These are phyloP conservation scores for Halcyon chelicuti DNA, from an alignment of 2,797 vertebrate species.

Conservation along the genomic window DNA sequence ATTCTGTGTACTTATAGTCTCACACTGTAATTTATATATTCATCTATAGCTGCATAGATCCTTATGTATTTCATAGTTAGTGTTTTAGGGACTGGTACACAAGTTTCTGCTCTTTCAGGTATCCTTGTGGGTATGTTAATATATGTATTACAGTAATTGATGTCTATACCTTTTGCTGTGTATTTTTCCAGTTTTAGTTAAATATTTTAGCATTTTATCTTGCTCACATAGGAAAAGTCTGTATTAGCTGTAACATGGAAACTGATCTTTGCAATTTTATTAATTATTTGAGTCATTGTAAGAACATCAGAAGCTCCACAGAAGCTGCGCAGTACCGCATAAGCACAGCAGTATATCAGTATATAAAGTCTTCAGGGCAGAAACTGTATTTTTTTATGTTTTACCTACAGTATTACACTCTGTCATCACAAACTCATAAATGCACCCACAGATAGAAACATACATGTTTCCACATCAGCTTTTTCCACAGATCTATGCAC, in stretches of 20 bases:
- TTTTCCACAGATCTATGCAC: not conserved
- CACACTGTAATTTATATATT: not conserved
- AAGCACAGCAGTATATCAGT: not conserved
- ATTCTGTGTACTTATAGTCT: not conserved
- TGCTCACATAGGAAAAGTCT: not conserved
- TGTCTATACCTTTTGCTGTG: not conserved
- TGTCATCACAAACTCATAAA: not conserved
- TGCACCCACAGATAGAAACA: not conserved
- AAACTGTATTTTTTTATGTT: not conserved
- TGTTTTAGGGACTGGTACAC: not conserved
- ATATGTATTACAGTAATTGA: not conserved
- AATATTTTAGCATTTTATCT: not conserved
- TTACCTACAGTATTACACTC: not conserved
- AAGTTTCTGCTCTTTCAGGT: not conserved
- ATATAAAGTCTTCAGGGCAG: conserved; percentile 4
- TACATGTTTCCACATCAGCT: not conserved
- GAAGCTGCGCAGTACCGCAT: not conserved
- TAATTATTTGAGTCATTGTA: conserved; percentile 14
- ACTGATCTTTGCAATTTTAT: not conserved
- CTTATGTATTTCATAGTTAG: not conserved
- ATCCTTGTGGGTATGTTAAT: not conserved
- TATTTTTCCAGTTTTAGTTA: not conserved
- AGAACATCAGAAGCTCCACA: not conserved
- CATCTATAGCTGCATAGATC: not conserved
- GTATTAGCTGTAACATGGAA: not conserved